A percentile compares a stretch with the other conserved stretches of the same genome.
Conservation (phyloP, 2,888 invertebrate species). For the Eupithecia centaureata region DNA sequence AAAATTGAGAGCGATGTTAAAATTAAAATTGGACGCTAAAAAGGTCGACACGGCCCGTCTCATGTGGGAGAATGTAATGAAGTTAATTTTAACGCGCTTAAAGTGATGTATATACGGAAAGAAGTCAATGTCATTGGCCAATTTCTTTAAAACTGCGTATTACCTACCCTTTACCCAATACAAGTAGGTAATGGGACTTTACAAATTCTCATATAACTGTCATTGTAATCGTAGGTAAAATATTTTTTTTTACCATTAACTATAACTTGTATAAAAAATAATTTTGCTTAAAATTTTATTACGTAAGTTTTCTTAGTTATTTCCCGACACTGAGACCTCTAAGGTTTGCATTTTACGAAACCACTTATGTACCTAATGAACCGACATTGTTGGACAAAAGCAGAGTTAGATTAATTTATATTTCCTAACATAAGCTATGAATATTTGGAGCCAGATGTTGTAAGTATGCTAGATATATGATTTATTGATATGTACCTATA, state of each 20-base stretch:
- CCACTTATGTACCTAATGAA: no score
- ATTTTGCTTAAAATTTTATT: not conserved
- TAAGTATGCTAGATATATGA: no score
- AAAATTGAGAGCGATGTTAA: conserved; percentile 44
- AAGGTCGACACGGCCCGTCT: conserved; percentile 50
- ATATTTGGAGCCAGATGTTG: not conserved
- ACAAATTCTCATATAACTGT: not conserved
- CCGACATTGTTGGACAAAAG: no score
- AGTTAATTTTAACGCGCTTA: conserved; percentile 64
- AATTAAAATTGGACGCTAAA: conserved; percentile 60
- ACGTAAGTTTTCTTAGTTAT: not conserved
- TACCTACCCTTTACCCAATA: not conserved
- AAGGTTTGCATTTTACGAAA: no score
- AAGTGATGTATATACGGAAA: not conserved
- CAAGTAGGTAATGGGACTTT: not conserved
- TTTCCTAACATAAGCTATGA: not conserved
- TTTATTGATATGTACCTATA: no score
- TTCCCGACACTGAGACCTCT: not conserved
- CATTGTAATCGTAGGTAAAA: not conserved
- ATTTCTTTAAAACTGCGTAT: not conserved
- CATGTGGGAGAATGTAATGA: conserved; percentile 51
- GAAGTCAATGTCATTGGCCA: not conserved
- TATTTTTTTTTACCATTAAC: no score
- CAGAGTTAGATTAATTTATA: not conserved
- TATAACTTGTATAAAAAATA: no score